Evolutionary conservation across 1,140 invertebrate species (phyloP), one percentile per base, ranked within the genome.

Genomic region (Mizuhopecten yessoensis): DNA sequence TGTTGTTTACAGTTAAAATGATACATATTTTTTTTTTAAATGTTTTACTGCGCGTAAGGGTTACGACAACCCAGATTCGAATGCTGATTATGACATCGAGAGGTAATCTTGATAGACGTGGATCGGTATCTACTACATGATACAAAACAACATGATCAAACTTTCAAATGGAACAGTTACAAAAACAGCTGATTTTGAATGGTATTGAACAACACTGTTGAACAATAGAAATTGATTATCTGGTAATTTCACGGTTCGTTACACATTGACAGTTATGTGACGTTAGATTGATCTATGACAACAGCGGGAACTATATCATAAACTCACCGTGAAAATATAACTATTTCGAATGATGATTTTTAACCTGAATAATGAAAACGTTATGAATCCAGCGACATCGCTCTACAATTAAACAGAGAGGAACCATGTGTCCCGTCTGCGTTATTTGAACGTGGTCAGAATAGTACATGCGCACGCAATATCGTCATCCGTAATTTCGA

Each of bases 51-150:
- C n/a, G n/a, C n/a, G n/a, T n/a, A n/a, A n/a, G n/a, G n/a, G n/a
- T n/a, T n/a, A n/a, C n/a, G n/a, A n/a, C n/a, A n/a, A n/a, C n/a
- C n/a, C n/a, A n/a, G n/a, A n/a, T n/a, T n/a, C n/a, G n/a, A n/a
- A n/a, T n/a, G n/a, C n/a, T n/a, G n/a, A n/a, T n/a, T n/a, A n/a
- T n/a, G n/a, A n/a, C n/a, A n/a, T n/a, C n/a, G n/a, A n/a, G n/a
- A n/a, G n/a, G n/a, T n/a, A n/a, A n/a, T n/a, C n/a, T n/a, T n/a
- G n/a, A n/a, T n/a, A n/a, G n/a, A n/a, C n/a, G n/a, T n/a, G n/a
- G n/a, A n/a, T n/a, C n/a, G n/a, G n/a, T n/a, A n/a, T 98, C 98
- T 98, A 39, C 36, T 39, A 39, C 36, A 39, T 39, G 13, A 7
- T 39, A 39, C 36, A 39, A 5, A 39, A 7, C 36, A 39, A 39